Evolutionary conservation across 2,888 invertebrate genomes (phyloP).

Genomic region (Tenthredo scrophulariae): DNA sequence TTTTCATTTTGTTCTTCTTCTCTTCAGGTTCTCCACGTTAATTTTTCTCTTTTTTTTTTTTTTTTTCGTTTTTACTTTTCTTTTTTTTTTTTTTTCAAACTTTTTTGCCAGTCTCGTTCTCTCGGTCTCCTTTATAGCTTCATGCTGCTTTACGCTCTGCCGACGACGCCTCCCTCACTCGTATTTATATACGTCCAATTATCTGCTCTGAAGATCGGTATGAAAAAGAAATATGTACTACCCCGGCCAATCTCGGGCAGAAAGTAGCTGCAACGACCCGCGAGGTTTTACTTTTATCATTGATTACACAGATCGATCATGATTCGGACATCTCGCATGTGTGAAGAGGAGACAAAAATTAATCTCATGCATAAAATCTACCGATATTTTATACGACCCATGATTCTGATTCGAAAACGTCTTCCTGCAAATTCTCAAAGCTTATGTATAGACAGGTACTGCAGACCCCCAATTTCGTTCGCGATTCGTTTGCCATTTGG

Average conservation of each 20-base stretch:
- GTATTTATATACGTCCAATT: conserved; percentile 46
- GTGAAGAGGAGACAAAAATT: no score
- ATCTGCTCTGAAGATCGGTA: conserved; percentile 12
- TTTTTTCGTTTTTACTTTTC: not conserved
- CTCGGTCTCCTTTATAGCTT: not conserved
- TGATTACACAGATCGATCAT: not conserved
- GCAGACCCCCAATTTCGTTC: no score
- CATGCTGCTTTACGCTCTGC: conserved; percentile 14
- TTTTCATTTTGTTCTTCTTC: not conserved
- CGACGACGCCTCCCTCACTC: conserved; percentile 7
- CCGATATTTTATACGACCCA: not conserved
- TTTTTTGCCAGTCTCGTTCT: conserved; percentile 21
- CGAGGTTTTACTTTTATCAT: not conserved
- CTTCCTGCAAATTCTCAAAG: not conserved
- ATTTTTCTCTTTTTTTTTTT: not conserved
- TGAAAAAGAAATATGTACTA: not conserved
- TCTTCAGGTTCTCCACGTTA: not conserved
- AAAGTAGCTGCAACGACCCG: not conserved
- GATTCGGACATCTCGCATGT: not conserved
- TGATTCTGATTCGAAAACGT: not conserved
- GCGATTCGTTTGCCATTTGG: no score
- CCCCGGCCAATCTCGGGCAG: not conserved
- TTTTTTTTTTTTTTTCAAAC: not conserved
- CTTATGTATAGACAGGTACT: not conserved
- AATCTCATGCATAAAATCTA: no score